Evolutionary conservation across 2,888 invertebrate genomes (phyloP).

Genomic region (Panopea generosa): DNA sequence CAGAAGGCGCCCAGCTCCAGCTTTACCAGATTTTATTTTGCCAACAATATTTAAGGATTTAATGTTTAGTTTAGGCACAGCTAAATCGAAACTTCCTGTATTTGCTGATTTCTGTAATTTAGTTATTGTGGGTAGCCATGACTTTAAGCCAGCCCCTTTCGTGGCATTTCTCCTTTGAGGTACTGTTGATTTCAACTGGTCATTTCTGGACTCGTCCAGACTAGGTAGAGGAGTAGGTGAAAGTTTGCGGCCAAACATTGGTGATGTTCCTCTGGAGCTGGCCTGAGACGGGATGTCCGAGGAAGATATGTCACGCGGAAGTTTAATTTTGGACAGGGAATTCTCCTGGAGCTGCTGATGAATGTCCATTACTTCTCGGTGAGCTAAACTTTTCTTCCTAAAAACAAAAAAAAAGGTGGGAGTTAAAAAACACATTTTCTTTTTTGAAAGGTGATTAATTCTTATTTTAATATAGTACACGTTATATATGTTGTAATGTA

Average conservation of each 20-base stretch:
- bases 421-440: too few relatives aligned
- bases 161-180: too few relatives aligned
- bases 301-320: conserved; percentile 79
- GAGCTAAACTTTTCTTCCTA: conserved; percentile 79
- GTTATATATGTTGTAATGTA: too few relatives aligned
- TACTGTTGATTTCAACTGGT: too few relatives aligned
- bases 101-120: conserved; percentile 35
- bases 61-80: conserved; percentile 48
- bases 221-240: conserved; percentile 17
- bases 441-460: background rate
- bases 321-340: conserved; percentile 74
- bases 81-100: conserved; percentile 42
- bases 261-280: conserved; percentile 48
- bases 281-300: conserved; percentile 64
- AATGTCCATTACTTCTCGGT: conserved; percentile 79
- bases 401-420: conserved; percentile 13
- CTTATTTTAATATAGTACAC: too few relatives aligned
- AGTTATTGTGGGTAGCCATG: conserved; percentile 37
- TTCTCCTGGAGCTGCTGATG: conserved; percentile 80
- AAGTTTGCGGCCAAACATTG: conserved; percentile 42
- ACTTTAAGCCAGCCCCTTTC: conserved; percentile 11
- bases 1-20: conserved; percentile 45
- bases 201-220: too few relatives aligned
- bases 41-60: conserved; percentile 57
- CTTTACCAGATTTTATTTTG: conserved; percentile 58